Evolutionary conservation across 1,140 invertebrate genomes (phyloP), one percentile per base, ranked within the genome.

Genomic region (Sitobion miscanthi): DNA sequence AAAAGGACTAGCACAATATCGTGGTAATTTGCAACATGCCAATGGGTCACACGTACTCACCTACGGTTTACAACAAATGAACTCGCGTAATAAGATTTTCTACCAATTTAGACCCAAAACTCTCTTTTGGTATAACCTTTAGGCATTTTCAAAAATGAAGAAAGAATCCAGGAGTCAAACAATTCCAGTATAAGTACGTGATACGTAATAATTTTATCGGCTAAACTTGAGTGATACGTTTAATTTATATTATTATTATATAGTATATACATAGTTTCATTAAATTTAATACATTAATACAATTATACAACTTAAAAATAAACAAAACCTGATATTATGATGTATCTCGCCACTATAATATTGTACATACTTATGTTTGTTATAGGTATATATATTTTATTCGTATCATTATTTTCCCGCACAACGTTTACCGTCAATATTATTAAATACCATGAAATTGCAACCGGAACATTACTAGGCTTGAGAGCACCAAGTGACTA

Each of bases 401-500:
- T 89, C 38, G 9, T 57, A 25, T 45, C 38, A 69, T 57, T 62
- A 42, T 90, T 77, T n/a, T 38, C 0, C 4, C 21, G 35, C 49
- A 85, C 5, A 77, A 47, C 35, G 42, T 83, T 17, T 42, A 30
- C 45, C 21, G 91, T 52, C 91, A 69, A 93, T 93, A 92, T 23
- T 92, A 83, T 83, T 92, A 89, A 23, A n/a, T 52, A 57, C 91
- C 91, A 52, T 85, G 91, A 85, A 93, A 93, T 93, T 93, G 49
- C 8, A 42, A 93, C 82, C 91, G 82, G 91, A 86, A 85, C 91
- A 85, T 93, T 93, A 92, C 20, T 35, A 45, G n/a, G 21, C 77
- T 82, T 85, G 42, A 77, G 77, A 91, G 45, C 69, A 49, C 5
- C 11, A 8, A 35, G 77, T 49, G 30, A 35, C 69, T 54, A 85